Percentiles rank a stretch among this genome's conserved stretches.
These are phyloP conservation scores for Chironomus tepperi DNA, from an alignment of 1,140 invertebrate genomes.

Conservation along the genomic window DNA sequence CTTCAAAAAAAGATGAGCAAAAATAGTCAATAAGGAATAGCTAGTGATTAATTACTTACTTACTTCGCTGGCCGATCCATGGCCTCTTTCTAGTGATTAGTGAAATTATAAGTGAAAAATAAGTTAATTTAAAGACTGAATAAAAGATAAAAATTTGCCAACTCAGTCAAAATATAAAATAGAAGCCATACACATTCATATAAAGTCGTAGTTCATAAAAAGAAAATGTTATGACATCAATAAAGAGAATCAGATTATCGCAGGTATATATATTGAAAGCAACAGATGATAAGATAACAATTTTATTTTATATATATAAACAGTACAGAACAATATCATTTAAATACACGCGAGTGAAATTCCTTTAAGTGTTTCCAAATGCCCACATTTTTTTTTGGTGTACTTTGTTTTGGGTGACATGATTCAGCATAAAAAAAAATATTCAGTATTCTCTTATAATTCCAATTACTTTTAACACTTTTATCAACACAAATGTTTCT, in stretches of 20 bases:
- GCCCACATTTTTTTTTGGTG: no score
- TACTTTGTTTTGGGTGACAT: neutral
- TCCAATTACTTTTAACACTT: neutral
- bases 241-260: neutral
- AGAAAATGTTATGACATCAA: constrained; percentile 13
- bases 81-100: neutral
- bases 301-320: no score
- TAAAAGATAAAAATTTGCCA: neutral
- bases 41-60: no score
- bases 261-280: neutral
- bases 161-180: neutral
- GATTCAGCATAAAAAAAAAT: constrained; percentile 9
- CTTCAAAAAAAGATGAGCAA: neutral
- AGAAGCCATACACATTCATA: neutral
- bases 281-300: neutral
- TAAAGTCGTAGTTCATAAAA: neutral
- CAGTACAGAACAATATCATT: no score
- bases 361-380: no score
- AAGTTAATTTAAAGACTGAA: neutral
- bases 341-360: no score
- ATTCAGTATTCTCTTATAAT: neutral
- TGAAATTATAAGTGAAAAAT: neutral
- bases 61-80: no score
- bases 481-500: neutral
- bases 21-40: neutral